These are phyloP conservation scores for Stylophora pistillata DNA, from an alignment of 64 coral and sea anemone genomes.

Conservation along the genomic window DNA sequence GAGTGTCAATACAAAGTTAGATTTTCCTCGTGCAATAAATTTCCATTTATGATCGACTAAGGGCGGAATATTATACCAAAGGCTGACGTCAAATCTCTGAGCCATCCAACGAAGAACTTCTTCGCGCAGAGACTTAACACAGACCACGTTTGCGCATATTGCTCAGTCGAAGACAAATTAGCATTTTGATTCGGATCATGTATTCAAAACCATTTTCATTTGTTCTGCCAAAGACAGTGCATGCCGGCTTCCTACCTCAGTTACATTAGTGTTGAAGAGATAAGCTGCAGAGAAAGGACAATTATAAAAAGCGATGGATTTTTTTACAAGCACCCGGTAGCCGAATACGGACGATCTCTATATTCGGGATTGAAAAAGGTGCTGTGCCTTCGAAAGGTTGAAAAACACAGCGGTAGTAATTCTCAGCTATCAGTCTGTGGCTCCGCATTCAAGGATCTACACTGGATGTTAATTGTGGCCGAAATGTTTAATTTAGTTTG, in stretches of 20 bases:
- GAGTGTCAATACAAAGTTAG: background rate
- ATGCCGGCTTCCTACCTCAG: background rate
- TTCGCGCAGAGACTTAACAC: background rate
- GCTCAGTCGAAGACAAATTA: background rate
- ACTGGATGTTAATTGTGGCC: slow-evolving; percentile 8
- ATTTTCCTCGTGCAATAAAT: background rate
- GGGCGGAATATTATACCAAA: background rate
- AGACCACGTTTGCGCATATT: background rate
- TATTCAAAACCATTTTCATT: slow-evolving; percentile 3
- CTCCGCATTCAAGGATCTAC: background rate
- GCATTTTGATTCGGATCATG: slow-evolving; percentile 14
- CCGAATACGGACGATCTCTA: background rate
- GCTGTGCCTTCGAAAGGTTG: background rate
- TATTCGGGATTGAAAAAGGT: background rate
- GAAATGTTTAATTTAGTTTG: slow-evolving; percentile 1
- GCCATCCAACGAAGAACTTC: background rate
- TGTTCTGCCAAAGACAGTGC: background rate
- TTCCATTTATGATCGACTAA: slow-evolving; percentile 5
- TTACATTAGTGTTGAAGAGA: background rate
- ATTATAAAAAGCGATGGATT: background rate
- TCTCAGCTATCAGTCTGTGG: background rate
- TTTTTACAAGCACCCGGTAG: too few relatives aligned
- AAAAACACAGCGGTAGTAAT: background rate
- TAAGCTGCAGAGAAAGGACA: background rate
- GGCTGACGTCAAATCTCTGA: background rate